Evolutionary conservation across 2,888 invertebrate species (phyloP).

Genomic region (Hyppa rectilinea): DNA sequence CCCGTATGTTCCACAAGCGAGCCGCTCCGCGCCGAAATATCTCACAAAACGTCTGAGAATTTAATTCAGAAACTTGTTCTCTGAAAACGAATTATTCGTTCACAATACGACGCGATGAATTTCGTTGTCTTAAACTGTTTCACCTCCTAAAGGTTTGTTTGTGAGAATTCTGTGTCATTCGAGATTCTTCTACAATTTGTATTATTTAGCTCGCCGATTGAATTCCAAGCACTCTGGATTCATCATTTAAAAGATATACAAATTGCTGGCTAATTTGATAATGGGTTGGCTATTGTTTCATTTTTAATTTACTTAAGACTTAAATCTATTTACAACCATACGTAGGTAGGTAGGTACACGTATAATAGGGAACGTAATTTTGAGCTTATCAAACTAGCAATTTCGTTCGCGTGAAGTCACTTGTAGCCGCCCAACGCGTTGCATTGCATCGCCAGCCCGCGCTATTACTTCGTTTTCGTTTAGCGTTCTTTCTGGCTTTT

Average conservation of each 20-base stretch:
- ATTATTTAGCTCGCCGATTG: constrained; percentile 40
- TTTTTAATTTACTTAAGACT: constrained; percentile 9
- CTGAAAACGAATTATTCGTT: constrained; percentile 64
- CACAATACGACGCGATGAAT: constrained; percentile 64
- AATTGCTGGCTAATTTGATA: constrained; percentile 21
- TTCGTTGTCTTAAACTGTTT: constrained; percentile 63
- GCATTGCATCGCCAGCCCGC: not conserved
- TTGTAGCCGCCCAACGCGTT: not conserved
- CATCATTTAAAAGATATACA: constrained; percentile 14
- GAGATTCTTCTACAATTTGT: constrained; percentile 55
- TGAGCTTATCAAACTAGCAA: not conserved
- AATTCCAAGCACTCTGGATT: constrained; percentile 34
- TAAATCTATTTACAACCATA: not conserved
- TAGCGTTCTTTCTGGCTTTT: not conserved
- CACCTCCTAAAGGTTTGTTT: constrained; percentile 57
- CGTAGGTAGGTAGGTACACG: too few species aligned
- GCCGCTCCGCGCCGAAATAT: constrained; percentile 43
- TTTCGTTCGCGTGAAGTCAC: too few species aligned
- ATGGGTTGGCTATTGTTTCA: constrained; percentile 5
- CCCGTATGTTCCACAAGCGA: constrained; percentile 31
- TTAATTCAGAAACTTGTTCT: constrained; percentile 66
- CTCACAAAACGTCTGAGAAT: constrained; percentile 57
- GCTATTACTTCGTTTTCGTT: not conserved
- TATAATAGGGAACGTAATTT: not conserved
- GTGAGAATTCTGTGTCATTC: constrained; percentile 52